Conservation (phyloP, 2,797 vertebrate genomes). For the Gadopsis bispinosus region DNA sequence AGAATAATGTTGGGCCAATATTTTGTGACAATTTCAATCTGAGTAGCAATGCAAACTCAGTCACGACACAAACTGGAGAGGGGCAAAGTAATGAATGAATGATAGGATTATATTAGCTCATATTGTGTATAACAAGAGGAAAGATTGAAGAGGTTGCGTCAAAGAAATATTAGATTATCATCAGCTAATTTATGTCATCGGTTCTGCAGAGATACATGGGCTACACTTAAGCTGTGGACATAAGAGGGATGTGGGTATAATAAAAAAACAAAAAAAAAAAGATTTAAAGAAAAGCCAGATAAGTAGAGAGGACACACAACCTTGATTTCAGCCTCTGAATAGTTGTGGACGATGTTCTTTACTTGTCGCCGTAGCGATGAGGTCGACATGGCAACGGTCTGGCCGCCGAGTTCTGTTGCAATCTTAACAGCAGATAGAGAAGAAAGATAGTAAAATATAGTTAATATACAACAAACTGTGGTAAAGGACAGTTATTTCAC, state of each 20-base stretch:
- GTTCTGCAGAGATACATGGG: conserved; percentile 25
- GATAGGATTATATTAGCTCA: conserved; percentile 37
- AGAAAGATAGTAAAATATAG: conserved; percentile 57
- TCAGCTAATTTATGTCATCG: conserved; percentile 17
- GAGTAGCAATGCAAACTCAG: conserved; percentile 31
- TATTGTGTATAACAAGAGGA: conserved; percentile 20
- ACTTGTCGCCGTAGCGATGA: conserved; percentile 95
- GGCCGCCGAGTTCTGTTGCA: conserved; percentile 77
- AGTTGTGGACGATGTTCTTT: conserved; percentile 97
- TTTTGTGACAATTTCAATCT: conserved; percentile 18
- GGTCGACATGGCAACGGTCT: conserved; percentile 93
- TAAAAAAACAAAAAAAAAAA: conserved; percentile 10
- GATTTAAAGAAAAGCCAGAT: background rate
- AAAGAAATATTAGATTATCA: conserved; percentile 48
- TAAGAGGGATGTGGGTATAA: conserved; percentile 10
- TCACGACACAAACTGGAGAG: conserved; percentile 24
- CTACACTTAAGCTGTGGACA: conserved; percentile 8
- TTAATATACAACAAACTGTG: conserved; percentile 46
- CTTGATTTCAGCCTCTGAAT: conserved; percentile 97
- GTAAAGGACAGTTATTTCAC: background rate
- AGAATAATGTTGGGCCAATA: conserved; percentile 18
- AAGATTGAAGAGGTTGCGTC: conserved; percentile 13
- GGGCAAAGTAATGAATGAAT: conserved; percentile 37
- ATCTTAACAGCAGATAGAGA: conserved; percentile 71
- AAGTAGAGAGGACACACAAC: conserved; percentile 73